Conservation (phyloP, 1,140 invertebrate species). For the Aricia agestis region DNA sequence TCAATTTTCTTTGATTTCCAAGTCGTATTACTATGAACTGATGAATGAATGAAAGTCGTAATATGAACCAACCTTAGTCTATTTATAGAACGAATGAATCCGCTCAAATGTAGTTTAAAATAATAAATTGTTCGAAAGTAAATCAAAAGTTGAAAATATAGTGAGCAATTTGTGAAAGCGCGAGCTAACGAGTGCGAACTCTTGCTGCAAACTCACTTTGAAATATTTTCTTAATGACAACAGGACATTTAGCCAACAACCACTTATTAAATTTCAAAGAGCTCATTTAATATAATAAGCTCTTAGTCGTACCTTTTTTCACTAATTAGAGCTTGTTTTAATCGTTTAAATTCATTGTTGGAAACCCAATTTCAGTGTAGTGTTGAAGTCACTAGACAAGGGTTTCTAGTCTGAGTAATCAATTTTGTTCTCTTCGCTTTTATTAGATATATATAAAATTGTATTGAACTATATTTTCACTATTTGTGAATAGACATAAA, state of each 20-base stretch:
- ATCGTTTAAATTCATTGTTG: neutral
- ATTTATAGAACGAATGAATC: neutral
- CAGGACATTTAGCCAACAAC: neutral
- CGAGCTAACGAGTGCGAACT: neutral
- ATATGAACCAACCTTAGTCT: too few relatives aligned
- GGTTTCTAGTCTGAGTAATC: too few relatives aligned
- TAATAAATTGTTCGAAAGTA: slow-evolving; percentile 1
- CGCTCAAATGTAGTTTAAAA: neutral
- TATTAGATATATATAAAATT: too few relatives aligned
- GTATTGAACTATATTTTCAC: too few relatives aligned
- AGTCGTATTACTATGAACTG: too few relatives aligned
- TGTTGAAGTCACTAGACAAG: too few relatives aligned
- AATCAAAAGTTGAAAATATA: neutral
- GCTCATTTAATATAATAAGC: neutral
- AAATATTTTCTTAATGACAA: neutral
- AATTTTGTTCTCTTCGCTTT: too few relatives aligned
- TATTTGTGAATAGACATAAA: too few relatives aligned
- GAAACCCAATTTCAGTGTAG: too few relatives aligned
- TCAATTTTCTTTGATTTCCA: too few relatives aligned
- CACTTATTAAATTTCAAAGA: neutral
- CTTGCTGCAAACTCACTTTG: neutral
- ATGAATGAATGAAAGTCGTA: too few relatives aligned
- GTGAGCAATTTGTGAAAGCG: neutral
- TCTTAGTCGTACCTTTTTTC: neutral
- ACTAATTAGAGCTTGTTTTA: neutral